A percentile compares a stretch with the other conserved stretches of the same genome.
phyloP scores from a whole-genome alignment of 2,797 vertebrate species.

The Xyrichtys novacula region DNA sequence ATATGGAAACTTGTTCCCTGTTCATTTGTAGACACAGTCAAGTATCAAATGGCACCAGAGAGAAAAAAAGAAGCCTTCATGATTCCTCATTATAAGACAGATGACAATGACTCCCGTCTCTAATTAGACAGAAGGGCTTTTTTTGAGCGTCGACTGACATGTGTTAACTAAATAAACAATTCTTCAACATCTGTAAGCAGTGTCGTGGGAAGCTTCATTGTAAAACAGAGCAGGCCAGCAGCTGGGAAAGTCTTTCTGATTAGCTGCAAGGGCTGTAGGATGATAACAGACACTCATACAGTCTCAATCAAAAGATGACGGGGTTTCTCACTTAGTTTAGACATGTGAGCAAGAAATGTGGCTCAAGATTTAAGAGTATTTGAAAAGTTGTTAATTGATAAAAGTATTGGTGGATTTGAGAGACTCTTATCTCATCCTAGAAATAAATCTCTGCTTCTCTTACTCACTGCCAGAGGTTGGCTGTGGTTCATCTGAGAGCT shows the following conservation, averaged over 20 bases:
- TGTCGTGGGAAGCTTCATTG: slow-evolving; percentile 48
- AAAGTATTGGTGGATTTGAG: too few species aligned
- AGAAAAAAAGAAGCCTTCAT: slow-evolving; percentile 57
- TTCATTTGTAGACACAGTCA: slow-evolving; percentile 69
- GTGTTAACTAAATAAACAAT: slow-evolving; percentile 70
- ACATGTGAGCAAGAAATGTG: slow-evolving; percentile 1
- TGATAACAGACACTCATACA: slow-evolving; percentile 24
- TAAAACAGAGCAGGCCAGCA: slow-evolving; percentile 13
- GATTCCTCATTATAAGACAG: slow-evolving; percentile 74
- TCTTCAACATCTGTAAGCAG: slow-evolving; percentile 66
- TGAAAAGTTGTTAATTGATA: too few species aligned
- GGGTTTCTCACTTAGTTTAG: slow-evolving; percentile 14
- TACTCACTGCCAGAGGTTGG: too few species aligned
- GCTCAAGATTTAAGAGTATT: not conserved
- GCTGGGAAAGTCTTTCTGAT: slow-evolving; percentile 38
- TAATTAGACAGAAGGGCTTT: slow-evolving; percentile 70
- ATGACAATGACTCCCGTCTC: slow-evolving; percentile 65
- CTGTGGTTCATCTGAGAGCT: too few species aligned
- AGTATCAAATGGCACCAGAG: slow-evolving; percentile 72
- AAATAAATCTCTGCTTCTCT: too few species aligned
- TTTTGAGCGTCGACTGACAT: slow-evolving; percentile 58
- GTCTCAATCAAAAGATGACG: too few species aligned
- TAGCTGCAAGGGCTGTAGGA: slow-evolving; percentile 12
- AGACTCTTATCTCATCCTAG: too few species aligned
- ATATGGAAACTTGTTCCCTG: slow-evolving; percentile 63